These are phyloP conservation scores for Bolinopsis microptera DNA, from an alignment of 37 sponge, comb jelly and placozoan species.

Conservation along the genomic window DNA sequence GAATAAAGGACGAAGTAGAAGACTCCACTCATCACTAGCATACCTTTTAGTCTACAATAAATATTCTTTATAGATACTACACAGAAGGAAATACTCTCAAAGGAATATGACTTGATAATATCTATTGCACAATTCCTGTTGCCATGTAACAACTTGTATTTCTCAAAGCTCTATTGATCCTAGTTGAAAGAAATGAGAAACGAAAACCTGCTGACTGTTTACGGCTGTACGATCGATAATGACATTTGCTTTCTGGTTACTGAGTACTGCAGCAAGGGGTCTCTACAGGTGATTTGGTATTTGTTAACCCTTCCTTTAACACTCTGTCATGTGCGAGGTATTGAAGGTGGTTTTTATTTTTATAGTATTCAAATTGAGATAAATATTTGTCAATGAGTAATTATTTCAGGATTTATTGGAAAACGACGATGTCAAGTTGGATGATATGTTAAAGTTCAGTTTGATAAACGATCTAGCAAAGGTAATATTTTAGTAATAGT, in stretches of 20 bases:
- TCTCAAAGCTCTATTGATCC: too few species aligned
- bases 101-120: too few species aligned
- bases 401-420: constrained; percentile 58
- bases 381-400: too few species aligned
- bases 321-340: neutral
- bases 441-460: constrained; percentile 56
- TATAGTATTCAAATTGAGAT: too few species aligned
- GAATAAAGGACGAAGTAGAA: neutral
- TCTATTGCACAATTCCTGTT: too few species aligned
- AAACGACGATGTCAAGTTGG: constrained; percentile 60
- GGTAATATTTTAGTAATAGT: neutral
- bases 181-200: constrained; percentile 62
- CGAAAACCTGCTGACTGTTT: constrained; percentile 48
- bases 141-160: too few species aligned
- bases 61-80: too few species aligned
- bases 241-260: constrained; percentile 34
- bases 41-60: too few species aligned
- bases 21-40: too few species aligned
- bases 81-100: too few species aligned
- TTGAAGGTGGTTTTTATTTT: neutral
- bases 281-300: constrained; percentile 62
- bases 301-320: too few species aligned
- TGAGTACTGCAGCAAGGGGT: constrained; percentile 62
- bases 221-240: constrained; percentile 26
- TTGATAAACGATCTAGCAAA: constrained; percentile 51